Evolutionary conservation across 2,113 vertebrate species (phyloP).

Genomic region (Candoia aspera): DNA sequence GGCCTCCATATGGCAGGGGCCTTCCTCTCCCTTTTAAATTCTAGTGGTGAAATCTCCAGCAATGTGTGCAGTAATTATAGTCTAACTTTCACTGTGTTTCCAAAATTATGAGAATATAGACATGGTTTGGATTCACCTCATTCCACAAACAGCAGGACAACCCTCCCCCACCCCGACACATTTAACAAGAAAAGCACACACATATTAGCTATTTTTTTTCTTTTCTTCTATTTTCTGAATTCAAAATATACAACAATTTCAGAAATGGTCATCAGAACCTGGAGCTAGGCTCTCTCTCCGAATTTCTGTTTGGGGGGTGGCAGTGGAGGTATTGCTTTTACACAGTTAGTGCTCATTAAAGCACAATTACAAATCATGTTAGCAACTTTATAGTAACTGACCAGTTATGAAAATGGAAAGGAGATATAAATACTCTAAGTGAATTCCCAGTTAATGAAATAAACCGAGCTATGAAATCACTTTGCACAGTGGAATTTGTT

Average conservation of each 20-base stretch:
- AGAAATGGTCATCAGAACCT: neutral
- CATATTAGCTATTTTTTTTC: neutral
- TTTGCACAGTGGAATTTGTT: neutral
- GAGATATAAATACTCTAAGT: neutral
- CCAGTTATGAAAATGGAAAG: neutral
- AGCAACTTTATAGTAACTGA: neutral
- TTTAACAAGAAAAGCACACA: neutral
- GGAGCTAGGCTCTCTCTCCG: too few species aligned
- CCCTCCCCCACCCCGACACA: neutral
- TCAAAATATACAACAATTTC: neutral
- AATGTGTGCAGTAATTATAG: neutral
- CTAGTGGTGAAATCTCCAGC: neutral
- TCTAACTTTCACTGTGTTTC: neutral
- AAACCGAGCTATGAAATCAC: neutral
- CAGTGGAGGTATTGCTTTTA: neutral
- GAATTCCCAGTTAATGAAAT: constrained; percentile 15
- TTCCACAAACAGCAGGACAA: neutral
- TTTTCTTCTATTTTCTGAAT: neutral
- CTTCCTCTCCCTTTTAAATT: neutral
- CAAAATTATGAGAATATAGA: neutral
- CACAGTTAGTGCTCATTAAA: neutral
- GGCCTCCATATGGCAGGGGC: neutral
- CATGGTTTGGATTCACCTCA: neutral
- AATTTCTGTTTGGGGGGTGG: too few species aligned
- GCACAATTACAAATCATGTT: neutral